These are phyloP conservation scores for Axea sp. DNA, from an alignment of 2,888 invertebrate species.

Conservation along the genomic window DNA sequence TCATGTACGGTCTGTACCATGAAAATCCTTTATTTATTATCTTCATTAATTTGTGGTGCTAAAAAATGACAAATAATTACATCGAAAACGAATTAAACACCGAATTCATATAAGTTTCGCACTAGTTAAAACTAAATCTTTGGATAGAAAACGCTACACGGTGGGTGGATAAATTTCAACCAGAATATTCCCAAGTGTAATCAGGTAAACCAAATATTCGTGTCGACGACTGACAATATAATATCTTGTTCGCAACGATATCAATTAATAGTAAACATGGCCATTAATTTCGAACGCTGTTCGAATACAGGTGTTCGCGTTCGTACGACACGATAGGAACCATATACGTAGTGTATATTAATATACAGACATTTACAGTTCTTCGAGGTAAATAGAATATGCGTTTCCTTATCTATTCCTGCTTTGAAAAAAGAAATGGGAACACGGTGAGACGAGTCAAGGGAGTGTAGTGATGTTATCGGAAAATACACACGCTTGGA, in stretches of 20 bases:
- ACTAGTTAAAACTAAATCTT: no score
- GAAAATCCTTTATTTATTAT: no score
- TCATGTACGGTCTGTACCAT: no score
- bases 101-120: no score
- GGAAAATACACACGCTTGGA: constrained; percentile 22
- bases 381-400: constrained; percentile 26
- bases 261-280: constrained; percentile 4
- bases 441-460: constrained; percentile 45
- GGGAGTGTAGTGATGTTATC: constrained; percentile 40
- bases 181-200: no score
- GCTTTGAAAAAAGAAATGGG: constrained; percentile 41
- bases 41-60: no score
- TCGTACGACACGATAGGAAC: neutral
- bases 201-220: no score
- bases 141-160: no score
- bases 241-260: neutral
- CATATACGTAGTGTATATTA: constrained; percentile 8
- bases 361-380: constrained; percentile 8
- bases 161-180: neutral
- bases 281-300: constrained; percentile 2
- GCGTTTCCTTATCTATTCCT: constrained; percentile 51
- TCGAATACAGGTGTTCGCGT: constrained; percentile 2
- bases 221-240: neutral
- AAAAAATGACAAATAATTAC: no score
- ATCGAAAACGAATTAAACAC: no score